Evolutionary conservation across 2,888 invertebrate genomes (phyloP).

Genomic region (Yponomeuta evonymella): DNA sequence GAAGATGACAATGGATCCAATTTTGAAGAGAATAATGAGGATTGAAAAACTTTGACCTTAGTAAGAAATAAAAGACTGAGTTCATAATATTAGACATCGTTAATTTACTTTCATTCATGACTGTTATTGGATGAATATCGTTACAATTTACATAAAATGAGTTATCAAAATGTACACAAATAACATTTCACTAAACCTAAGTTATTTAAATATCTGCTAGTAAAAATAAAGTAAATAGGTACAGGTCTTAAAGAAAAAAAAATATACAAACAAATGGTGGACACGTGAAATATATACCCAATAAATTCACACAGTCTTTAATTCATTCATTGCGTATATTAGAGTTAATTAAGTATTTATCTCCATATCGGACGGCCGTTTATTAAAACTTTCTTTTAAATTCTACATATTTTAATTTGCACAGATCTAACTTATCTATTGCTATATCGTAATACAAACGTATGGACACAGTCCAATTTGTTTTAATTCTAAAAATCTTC

Average conservation of each 20-base stretch:
- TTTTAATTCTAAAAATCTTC: background rate
- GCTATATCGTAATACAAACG: background rate
- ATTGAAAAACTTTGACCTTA: constrained; percentile 12
- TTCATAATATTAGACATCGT: constrained; percentile 42
- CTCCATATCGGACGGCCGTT: constrained; percentile 60
- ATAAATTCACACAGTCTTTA: constrained; percentile 49
- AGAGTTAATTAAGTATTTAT: constrained; percentile 23
- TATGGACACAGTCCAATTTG: background rate
- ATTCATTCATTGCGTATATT: constrained; percentile 21
- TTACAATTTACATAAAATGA: constrained; percentile 36
- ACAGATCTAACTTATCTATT: constrained; percentile 36
- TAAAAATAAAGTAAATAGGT: constrained; percentile 62
- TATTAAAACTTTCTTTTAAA: constrained; percentile 41
- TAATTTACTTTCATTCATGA: constrained; percentile 58
- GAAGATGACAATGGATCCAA: constrained; percentile 31
- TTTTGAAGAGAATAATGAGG: constrained; percentile 25
- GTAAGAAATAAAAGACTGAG: constrained; percentile 59
- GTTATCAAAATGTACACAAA: constrained; percentile 69
- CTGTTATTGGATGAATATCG: constrained; percentile 51
- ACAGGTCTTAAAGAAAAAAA: constrained; percentile 24
- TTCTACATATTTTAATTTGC: constrained; percentile 29
- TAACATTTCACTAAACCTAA: constrained; percentile 41
- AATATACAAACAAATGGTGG: background rate
- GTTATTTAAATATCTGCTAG: constrained; percentile 55
- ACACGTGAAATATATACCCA: background rate